Evolutionary conservation across 2,888 invertebrate genomes (phyloP).

Genomic region (Melinaea menophilus): DNA sequence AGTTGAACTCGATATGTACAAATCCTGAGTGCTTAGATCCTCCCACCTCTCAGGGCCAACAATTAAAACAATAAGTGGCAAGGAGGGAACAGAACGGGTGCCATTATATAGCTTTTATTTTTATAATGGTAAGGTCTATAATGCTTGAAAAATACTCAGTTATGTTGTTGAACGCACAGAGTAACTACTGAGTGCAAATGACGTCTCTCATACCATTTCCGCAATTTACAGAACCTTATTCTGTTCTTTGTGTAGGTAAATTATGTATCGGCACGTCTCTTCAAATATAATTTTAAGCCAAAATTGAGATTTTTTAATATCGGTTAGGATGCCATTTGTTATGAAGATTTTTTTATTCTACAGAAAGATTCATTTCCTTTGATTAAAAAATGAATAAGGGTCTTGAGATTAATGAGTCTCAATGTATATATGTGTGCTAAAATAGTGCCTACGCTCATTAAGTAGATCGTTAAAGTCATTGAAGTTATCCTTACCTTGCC

Average conservation of each 20-base stretch:
- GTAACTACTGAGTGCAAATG: slow-evolving; percentile 69
- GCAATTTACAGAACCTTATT: slow-evolving; percentile 42
- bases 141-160: slow-evolving; percentile 3
- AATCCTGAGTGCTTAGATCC: slow-evolving; percentile 64
- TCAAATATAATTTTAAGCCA: slow-evolving; percentile 8
- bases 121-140: slow-evolving; percentile 16
- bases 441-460: slow-evolving; percentile 34
- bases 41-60: slow-evolving; percentile 71
- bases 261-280: slow-evolving; percentile 55
- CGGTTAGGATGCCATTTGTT: too few species aligned
- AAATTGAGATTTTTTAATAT: neutral
- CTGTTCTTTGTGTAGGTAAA: slow-evolving; percentile 54
- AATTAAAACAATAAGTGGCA: slow-evolving; percentile 70
- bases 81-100: slow-evolving; percentile 50
- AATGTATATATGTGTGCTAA: slow-evolving; percentile 27
- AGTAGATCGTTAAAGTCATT: slow-evolving; percentile 35
- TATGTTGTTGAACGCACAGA: slow-evolving; percentile 20
- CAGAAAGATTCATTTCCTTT: slow-evolving; percentile 19
- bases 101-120: slow-evolving; percentile 10
- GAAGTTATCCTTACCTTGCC: slow-evolving; percentile 30
- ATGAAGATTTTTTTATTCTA: neutral
- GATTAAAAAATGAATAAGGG: slow-evolving; percentile 29
- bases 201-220: slow-evolving; percentile 40
- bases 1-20: slow-evolving; percentile 52
- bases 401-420: slow-evolving; percentile 30